Percentiles rank a stretch among this genome's conserved stretches.
These are phyloP conservation scores for Sitobion miscanthi DNA, from an alignment of 1,140 invertebrate species.

Conservation along the genomic window DNA sequence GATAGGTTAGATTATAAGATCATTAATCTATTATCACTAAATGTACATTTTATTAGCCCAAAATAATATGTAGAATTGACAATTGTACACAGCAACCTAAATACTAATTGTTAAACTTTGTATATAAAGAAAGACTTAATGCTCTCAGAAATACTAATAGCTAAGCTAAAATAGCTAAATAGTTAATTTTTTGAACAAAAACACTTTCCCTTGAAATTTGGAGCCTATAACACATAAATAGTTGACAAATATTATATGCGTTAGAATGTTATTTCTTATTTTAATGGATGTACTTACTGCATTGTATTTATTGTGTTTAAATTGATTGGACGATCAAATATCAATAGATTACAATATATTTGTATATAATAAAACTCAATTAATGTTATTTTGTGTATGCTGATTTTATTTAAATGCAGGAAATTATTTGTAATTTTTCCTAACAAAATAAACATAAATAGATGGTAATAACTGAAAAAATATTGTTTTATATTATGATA, in stretches of 20 bases:
- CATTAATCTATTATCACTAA: background rate
- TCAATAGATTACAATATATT: slow-evolving; percentile 22
- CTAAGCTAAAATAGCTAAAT: background rate
- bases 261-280: background rate
- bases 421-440: background rate
- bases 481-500: no score
- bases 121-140: background rate
- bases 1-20: background rate
- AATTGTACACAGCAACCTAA: background rate
- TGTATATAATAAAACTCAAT: background rate
- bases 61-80: background rate
- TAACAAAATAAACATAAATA: no score
- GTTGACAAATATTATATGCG: background rate
- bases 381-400: background rate
- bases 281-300: background rate
- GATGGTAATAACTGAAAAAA: no score
- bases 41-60: background rate
- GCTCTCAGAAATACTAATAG: background rate
- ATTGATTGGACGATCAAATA: background rate
- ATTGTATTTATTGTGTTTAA: background rate
- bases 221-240: background rate
- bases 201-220: background rate
- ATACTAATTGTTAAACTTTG: background rate
- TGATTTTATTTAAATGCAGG: background rate
- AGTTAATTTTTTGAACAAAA: background rate